Conservation (phyloP, 2,888 invertebrate genomes). For the Sinopyrophorus schimmeli region DNA sequence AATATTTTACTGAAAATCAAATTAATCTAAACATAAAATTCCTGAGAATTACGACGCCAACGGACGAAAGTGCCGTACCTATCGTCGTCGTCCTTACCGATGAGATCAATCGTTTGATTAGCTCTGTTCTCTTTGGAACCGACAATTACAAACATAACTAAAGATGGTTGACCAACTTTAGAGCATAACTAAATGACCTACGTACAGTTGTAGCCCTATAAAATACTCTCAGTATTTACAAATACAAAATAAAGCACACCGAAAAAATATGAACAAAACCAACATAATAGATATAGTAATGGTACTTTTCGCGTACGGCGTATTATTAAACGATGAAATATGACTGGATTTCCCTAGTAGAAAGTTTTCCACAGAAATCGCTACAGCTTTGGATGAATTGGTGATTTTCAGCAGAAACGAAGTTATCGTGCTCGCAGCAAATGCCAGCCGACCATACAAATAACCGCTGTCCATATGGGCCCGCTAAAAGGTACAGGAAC, state of each 20-base stretch:
- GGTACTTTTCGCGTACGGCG: slow-evolving; percentile 24
- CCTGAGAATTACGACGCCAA: slow-evolving; percentile 50
- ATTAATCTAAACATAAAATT: slow-evolving; percentile 49
- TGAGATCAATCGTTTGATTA: slow-evolving; percentile 56
- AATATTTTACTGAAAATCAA: slow-evolving; percentile 35
- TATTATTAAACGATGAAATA: slow-evolving; percentile 22
- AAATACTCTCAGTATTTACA: slow-evolving; percentile 42
- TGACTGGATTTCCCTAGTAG: slow-evolving; percentile 27
- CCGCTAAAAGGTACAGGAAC: slow-evolving; percentile 61
- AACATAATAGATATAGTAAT: slow-evolving; percentile 31
- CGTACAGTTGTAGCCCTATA: slow-evolving; percentile 44
- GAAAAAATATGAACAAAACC: slow-evolving; percentile 45
- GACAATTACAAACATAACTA: slow-evolving; percentile 39
- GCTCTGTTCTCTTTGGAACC: slow-evolving; percentile 55
- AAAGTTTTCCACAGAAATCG: slow-evolving; percentile 42
- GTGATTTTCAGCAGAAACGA: slow-evolving; percentile 33
- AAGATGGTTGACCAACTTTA: slow-evolving; percentile 29
- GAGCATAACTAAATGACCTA: slow-evolving; percentile 45
- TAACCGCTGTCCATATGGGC: slow-evolving; percentile 65
- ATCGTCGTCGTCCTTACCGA: slow-evolving; percentile 41
- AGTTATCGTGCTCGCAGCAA: slow-evolving; percentile 63
- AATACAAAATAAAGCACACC: slow-evolving; percentile 46
- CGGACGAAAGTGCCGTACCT: slow-evolving; percentile 27
- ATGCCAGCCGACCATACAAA: slow-evolving; percentile 67
- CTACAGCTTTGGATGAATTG: slow-evolving; percentile 53